Base-by-base conservation (phyloP, 2,113 vertebrate genomes). In the Chloropsis hardwickii region DNA sequence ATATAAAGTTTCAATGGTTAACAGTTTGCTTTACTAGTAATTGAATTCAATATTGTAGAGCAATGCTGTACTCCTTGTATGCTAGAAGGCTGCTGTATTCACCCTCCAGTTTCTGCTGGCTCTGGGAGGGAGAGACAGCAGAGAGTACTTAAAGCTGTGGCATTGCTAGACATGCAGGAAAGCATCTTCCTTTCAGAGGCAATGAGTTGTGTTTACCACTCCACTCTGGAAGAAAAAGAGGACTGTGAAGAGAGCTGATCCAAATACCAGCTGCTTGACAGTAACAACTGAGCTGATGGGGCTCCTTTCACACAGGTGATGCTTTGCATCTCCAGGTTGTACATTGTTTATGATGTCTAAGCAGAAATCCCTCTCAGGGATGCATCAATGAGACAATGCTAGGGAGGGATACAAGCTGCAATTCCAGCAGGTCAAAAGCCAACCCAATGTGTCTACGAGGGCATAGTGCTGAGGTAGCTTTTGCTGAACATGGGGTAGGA, bases 371-470 rank as follows among this genome's bases (percentile, higher is more conserved):
- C 16, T 73, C 47, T 82, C 31, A 9, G 25, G 31, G 17, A 28
- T 67, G 10, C 0, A 0, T 67, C 35, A 25, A 0, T 60, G 48
- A 53, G 22, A 35, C 44, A 29, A 1, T 27, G 9, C 40, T 39
- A 48, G 54, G 35, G 33, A 44, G 27, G 20, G 13, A 44, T 51
- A 47, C 31, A 51, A 13, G 27, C 47, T 83, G n/a, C 33, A 58
- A 9, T 15, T 47, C 48, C n/a, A 86, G 33, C 35, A 33, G 20
- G 64, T 54, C 64, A 81, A 77, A 90, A 81, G 40, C 64, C 76
- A 62, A 3, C 14, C 5, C 27, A 47, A 0, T 8, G 53, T 54
- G 35, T 60, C 24, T 45, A 45, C 9, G 27, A 29, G 31, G 50
- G 28, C 29, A 3, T 17, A 58, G 20, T 31, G 28, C 3, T 25